Conservation (phyloP, 2,113 vertebrate genomes). For the Cavia aperea region DNA sequence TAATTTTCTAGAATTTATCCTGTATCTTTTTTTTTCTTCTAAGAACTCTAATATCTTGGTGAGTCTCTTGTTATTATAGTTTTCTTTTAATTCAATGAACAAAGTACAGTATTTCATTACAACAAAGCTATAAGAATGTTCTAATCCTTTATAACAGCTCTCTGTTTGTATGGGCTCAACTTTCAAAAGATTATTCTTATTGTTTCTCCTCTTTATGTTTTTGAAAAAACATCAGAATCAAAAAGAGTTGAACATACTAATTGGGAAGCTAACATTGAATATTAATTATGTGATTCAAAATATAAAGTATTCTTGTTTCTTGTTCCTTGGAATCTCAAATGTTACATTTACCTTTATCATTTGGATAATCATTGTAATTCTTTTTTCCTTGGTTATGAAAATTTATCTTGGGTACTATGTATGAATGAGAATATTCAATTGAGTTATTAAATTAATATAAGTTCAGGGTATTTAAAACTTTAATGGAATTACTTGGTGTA, state of each 20-base stretch:
- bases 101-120: not conserved
- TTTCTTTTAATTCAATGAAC: not conserved
- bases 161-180: accelerated
- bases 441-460: constrained; percentile 52
- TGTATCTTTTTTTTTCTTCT: not conserved
- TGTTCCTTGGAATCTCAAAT: constrained; percentile 9
- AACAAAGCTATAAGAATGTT: not conserved
- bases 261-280: not conserved
- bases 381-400: constrained; percentile 37
- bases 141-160: not conserved
- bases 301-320: not conserved
- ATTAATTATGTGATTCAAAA: constrained; percentile 32
- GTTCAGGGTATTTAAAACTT: constrained; percentile 26
- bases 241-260: not conserved
- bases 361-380: constrained; percentile 28
- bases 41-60: not conserved
- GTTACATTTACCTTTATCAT: constrained; percentile 8
- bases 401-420: not conserved
- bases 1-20: not conserved
- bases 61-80: not conserved
- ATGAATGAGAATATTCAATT: constrained; percentile 32
- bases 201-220: not conserved
- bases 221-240: not conserved
- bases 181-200: not conserved
- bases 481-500: constrained; percentile 53